These are phyloP conservation scores for Alloplasta piceator DNA, from an alignment of 2,888 invertebrate species.

Conservation along the genomic window DNA sequence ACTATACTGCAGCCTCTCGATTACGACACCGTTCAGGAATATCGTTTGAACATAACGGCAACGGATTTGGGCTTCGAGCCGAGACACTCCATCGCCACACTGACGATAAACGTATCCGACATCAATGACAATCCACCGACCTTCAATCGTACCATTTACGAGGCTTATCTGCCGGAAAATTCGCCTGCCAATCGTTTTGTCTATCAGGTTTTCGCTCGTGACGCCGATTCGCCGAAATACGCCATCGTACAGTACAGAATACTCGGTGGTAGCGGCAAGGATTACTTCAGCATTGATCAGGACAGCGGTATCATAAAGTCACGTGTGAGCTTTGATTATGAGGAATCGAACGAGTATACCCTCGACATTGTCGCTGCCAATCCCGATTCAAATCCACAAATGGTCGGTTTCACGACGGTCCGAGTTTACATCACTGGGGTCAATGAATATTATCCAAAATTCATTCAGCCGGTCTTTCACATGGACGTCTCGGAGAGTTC, in stretches of 20 bases:
- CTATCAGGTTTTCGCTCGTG: slow-evolving; percentile 89
- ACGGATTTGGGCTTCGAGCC: slow-evolving; percentile 93
- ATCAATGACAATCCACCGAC: slow-evolving; percentile 96
- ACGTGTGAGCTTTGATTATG: slow-evolving; percentile 93
- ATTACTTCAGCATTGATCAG: slow-evolving; percentile 90
- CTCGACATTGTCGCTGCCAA: slow-evolving; percentile 93
- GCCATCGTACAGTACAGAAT: slow-evolving; percentile 93
- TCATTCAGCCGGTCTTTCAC: slow-evolving; percentile 94
- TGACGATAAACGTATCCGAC: slow-evolving; percentile 94
- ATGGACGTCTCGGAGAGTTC: slow-evolving; percentile 97
- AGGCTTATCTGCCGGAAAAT: slow-evolving; percentile 93
- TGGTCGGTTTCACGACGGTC: slow-evolving; percentile 90
- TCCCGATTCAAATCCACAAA: slow-evolving; percentile 89
- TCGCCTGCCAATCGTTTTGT: slow-evolving; percentile 90
- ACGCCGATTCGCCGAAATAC: slow-evolving; percentile 95
- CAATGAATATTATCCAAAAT: slow-evolving; percentile 95
- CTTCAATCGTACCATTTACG: slow-evolving; percentile 91
- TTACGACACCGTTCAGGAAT: slow-evolving; percentile 93
- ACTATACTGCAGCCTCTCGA: slow-evolving; percentile 92
- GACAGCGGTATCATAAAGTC: slow-evolving; percentile 91
- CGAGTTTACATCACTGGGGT: slow-evolving; percentile 92
- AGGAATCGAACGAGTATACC: slow-evolving; percentile 90
- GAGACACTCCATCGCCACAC: slow-evolving; percentile 89
- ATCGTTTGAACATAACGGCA: slow-evolving; percentile 94
- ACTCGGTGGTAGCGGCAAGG: slow-evolving; percentile 89